These are phyloP conservation scores for Cydia amplana DNA, from an alignment of 1,140 invertebrate species.

Conservation along the genomic window DNA sequence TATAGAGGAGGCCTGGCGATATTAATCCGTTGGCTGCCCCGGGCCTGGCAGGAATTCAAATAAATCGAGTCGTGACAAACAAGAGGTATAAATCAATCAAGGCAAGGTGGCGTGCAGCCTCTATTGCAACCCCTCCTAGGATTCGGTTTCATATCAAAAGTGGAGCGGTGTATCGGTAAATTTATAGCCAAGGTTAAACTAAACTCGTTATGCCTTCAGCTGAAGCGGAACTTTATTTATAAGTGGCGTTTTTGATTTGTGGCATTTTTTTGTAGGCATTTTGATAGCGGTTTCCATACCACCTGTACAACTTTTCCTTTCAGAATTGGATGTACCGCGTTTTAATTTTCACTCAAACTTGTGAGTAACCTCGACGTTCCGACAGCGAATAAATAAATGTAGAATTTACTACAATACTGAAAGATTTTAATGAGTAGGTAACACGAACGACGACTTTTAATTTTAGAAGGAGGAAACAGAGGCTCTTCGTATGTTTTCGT, in stretches of 20 bases:
- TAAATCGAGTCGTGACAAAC: slow-evolving; percentile 80
- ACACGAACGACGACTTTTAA: no score
- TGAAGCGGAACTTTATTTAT: slow-evolving; percentile 66
- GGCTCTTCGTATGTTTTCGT: no score
- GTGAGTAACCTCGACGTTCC: no score
- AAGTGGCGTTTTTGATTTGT: slow-evolving; percentile 68
- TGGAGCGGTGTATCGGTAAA: slow-evolving; percentile 73
- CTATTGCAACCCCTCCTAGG: slow-evolving; percentile 67
- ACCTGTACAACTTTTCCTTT: slow-evolving; percentile 4
- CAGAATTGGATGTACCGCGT: neutral
- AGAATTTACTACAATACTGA: no score
- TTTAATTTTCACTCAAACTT: neutral
- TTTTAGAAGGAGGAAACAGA: no score
- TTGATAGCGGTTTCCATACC: neutral
- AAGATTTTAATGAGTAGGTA: no score
- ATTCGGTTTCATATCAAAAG: slow-evolving; percentile 66
- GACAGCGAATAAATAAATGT: no score
- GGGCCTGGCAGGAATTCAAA: slow-evolving; percentile 79
- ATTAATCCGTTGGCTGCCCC: slow-evolving; percentile 70
- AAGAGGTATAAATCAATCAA: slow-evolving; percentile 81
- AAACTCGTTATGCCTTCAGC: slow-evolving; percentile 72
- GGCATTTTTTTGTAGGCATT: slow-evolving; percentile 37
- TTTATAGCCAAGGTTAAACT: slow-evolving; percentile 71
- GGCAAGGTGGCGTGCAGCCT: slow-evolving; percentile 73
- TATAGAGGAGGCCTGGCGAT: slow-evolving; percentile 68